A percentile compares a stretch with the other conserved stretches of the same genome.
Evolutionary conservation across 2,113 vertebrate species (phyloP).

Genomic region (Mustela lutreola): DNA sequence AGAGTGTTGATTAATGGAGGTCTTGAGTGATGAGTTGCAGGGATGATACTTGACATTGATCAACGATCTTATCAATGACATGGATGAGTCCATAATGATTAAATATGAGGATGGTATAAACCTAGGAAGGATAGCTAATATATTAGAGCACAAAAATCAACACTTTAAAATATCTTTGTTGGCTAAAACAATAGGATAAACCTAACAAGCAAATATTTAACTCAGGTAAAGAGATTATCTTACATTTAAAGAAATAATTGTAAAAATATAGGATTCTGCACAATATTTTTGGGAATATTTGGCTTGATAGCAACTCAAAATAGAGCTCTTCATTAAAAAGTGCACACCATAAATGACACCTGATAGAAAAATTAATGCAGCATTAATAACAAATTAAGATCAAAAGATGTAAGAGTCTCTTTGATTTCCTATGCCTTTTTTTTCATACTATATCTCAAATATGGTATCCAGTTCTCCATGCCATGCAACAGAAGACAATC

Average conservation of each 20-base stretch:
- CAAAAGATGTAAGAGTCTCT: neutral
- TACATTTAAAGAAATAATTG: neutral
- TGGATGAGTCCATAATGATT: conserved; percentile 54
- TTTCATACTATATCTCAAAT: neutral
- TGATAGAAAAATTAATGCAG: neutral
- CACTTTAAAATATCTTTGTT: conserved; percentile 48
- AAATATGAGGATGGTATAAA: conserved; percentile 50
- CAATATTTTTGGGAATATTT: neutral
- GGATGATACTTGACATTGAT: conserved; percentile 73
- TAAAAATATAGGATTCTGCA: neutral
- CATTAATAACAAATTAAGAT: conserved; percentile 21
- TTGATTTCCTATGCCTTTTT: neutral
- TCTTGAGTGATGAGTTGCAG: conserved; percentile 58
- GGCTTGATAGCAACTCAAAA: neutral
- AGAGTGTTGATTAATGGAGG: conserved; percentile 66
- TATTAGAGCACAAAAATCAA: conserved; percentile 50
- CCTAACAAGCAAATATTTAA: conserved; percentile 50
- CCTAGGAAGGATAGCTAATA: conserved; percentile 58
- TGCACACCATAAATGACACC: neutral
- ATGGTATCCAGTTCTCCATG: neutral
- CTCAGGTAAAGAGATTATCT: neutral
- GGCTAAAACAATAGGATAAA: conserved; percentile 21
- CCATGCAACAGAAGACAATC: neutral
- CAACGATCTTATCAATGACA: conserved; percentile 63
- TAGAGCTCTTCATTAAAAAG: neutral